Percentiles rank a stretch among this genome's conserved stretches.
These are phyloP conservation scores for Paramormyrops kingsleyae DNA, from an alignment of 2,113 vertebrate species.

Conservation along the genomic window DNA sequence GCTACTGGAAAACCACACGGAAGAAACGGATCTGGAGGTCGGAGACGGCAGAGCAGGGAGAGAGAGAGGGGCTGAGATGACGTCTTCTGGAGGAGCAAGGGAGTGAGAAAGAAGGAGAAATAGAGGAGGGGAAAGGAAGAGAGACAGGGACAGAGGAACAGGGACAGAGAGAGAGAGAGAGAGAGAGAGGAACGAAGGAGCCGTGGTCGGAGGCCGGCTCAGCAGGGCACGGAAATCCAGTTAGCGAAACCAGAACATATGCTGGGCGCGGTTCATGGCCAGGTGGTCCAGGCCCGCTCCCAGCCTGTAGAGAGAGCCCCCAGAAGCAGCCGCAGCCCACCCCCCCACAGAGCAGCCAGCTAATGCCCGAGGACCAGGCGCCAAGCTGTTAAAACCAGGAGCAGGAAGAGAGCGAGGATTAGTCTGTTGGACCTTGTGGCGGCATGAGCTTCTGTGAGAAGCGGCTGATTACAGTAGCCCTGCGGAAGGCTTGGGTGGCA, in stretches of 20 bases:
- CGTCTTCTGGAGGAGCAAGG: background rate
- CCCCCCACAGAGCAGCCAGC: background rate
- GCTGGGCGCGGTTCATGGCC: background rate
- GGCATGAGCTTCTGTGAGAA: background rate
- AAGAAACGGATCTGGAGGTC: background rate
- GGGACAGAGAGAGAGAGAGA: background rate
- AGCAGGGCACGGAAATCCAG: slow-evolving; percentile 18
- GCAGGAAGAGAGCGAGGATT: slow-evolving; percentile 1
- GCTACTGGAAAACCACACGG: slow-evolving; percentile 5
- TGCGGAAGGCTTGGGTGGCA: background rate
- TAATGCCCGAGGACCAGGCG: background rate
- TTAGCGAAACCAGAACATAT: slow-evolving; percentile 11
- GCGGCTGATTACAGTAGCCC: slow-evolving; percentile 12
- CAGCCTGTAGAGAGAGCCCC: background rate
- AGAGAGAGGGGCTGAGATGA: background rate
- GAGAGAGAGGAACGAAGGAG: background rate
- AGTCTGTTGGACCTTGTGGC: slow-evolving; percentile 8
- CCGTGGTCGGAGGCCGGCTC: background rate
- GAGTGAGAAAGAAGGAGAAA: background rate
- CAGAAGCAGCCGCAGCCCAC: slow-evolving; percentile 25
- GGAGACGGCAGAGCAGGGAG: slow-evolving; percentile 23
- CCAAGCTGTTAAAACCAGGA: slow-evolving; percentile 14
- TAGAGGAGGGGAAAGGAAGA: background rate
- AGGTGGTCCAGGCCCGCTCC: background rate
- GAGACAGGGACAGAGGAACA: background rate